A percentile compares a stretch with the other conserved stretches of the same genome.
phyloP scores from a whole-genome alignment of 2,888 invertebrate genomes.

The Sepiola atlantica region DNA sequence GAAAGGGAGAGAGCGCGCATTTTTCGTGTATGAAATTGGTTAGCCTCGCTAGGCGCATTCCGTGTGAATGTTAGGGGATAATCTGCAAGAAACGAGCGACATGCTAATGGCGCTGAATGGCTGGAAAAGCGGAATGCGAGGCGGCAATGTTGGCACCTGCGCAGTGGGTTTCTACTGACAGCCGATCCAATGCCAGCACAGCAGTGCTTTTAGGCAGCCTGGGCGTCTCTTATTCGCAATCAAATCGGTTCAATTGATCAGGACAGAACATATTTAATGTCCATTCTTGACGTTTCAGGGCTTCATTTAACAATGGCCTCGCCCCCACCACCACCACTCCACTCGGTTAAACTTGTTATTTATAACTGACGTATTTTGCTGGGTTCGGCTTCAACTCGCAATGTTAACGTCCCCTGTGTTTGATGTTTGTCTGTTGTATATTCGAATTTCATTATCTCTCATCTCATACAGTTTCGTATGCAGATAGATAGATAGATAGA shows the following conservation, averaged over 20 bases:
- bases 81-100: neutral
- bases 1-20: no score
- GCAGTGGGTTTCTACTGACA: neutral
- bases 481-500: no score
- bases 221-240: neutral
- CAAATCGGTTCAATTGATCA: conserved; percentile 2
- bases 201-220: neutral
- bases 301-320: neutral
- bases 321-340: neutral
- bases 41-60: neutral
- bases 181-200: neutral
- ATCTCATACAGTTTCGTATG: neutral
- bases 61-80: neutral
- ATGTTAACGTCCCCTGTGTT: neutral
- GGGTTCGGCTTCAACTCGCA: neutral
- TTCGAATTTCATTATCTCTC: neutral
- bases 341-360: no score
- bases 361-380: neutral
- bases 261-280: neutral
- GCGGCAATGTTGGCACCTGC: conserved; percentile 16
- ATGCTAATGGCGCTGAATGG: neutral
- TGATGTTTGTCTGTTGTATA: neutral
- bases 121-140: neutral
- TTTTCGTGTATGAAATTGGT: neutral
- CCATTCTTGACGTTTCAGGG: neutral